A percentile compares a stretch with the other conserved stretches of the same genome.
These are phyloP conservation scores for Ranitomeya variabilis DNA, from an alignment of 2,113 vertebrate genomes.

Conservation along the genomic window DNA sequence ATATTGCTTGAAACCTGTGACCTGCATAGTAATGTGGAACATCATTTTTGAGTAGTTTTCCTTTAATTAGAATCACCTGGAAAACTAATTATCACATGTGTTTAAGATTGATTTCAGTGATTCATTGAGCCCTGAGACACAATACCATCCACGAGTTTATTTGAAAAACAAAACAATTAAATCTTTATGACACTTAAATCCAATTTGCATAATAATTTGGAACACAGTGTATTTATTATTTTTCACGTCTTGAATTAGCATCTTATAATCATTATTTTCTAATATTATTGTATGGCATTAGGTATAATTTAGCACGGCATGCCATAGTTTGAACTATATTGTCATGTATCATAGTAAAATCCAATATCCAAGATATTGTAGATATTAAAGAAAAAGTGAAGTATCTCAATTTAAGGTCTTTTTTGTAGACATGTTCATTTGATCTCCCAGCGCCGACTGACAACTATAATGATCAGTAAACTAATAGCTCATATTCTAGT, in stretches of 20 bases:
- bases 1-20: too few species aligned
- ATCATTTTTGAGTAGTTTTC: too few species aligned
- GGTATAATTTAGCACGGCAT: not conserved
- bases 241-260: not conserved
- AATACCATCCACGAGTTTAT: too few species aligned
- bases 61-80: too few species aligned
- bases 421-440: slow-evolving; percentile 33
- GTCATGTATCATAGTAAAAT: not conserved
- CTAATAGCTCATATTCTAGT: slow-evolving; percentile 48
- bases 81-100: too few species aligned
- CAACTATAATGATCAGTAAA: slow-evolving; percentile 46
- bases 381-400: slow-evolving; percentile 2
- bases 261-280: not conserved
- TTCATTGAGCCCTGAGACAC: too few species aligned
- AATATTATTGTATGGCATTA: not conserved
- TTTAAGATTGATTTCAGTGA: too few species aligned
- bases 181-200: too few species aligned
- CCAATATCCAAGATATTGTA: not conserved
- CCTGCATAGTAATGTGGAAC: too few species aligned
- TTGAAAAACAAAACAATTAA: too few species aligned
- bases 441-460: slow-evolving; percentile 7
- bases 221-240: not conserved
- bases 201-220: too few species aligned
- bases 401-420: slow-evolving; percentile 23
- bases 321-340: not conserved